These are phyloP conservation scores for Euura saliciscinereae DNA, from an alignment of 1,140 invertebrate genomes.

Conservation along the genomic window DNA sequence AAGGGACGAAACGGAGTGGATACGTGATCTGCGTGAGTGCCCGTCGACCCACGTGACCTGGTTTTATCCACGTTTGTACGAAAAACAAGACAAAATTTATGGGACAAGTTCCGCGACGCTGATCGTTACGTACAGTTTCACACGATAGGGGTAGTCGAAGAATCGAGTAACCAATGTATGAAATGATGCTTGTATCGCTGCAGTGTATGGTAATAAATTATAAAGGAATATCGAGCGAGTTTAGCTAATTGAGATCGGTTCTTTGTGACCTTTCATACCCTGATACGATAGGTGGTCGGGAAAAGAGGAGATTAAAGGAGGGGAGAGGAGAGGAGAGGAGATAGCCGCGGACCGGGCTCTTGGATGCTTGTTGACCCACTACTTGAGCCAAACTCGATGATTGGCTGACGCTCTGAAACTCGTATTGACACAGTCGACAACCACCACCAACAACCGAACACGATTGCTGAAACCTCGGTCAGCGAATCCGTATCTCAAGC, in stretches of 20 bases:
- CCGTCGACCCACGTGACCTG: neutral
- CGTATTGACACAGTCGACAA: neutral
- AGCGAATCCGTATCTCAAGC: neutral
- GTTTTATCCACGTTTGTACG: neutral
- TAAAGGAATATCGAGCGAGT: too few relatives aligned
- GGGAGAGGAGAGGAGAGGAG: too few relatives aligned
- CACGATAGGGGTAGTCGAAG: too few relatives aligned
- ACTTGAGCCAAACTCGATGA: neutral
- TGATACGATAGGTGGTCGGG: too few relatives aligned
- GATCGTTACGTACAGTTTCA: too few relatives aligned
- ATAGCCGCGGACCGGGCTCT: too few relatives aligned
- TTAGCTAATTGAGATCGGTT: too few relatives aligned
- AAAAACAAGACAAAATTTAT: neutral
- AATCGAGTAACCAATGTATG: too few relatives aligned
- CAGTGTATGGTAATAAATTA: too few relatives aligned
- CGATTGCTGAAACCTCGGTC: neutral
- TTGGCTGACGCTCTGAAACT: neutral
- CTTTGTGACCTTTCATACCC: too few relatives aligned
- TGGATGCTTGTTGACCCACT: neutral
- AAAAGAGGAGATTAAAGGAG: too few relatives aligned
- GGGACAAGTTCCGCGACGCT: neutral
- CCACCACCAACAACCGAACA: neutral
- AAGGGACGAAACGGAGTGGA: neutral
- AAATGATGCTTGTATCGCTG: too few relatives aligned
- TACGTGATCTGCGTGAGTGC: neutral